Percentiles rank a stretch among this genome's conserved stretches.
Evolutionary conservation across 2,888 invertebrate species (phyloP).

Genomic region (Calliopum simillimum): DNA sequence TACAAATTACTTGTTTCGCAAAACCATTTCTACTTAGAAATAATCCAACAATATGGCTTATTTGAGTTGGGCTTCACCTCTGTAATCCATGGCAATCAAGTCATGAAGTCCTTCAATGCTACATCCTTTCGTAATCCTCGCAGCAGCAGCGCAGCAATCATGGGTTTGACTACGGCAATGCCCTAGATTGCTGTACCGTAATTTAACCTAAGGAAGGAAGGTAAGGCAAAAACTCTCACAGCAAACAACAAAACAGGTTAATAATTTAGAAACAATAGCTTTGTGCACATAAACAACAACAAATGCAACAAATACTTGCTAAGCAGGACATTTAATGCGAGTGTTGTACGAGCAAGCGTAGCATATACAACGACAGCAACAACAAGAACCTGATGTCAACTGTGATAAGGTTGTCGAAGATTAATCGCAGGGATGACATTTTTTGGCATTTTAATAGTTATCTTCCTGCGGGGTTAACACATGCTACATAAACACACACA

Average conservation of each 20-base stretch:
- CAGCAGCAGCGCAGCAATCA: background rate
- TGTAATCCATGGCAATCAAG: background rate
- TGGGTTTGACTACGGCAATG: constrained; percentile 14
- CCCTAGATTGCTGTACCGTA: constrained; percentile 9
- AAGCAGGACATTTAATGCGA: background rate
- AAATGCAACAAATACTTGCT: constrained; percentile 11
- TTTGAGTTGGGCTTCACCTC: background rate
- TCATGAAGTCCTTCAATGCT: background rate
- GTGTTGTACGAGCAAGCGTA: background rate
- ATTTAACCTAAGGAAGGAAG: background rate
- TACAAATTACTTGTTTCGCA: constrained; percentile 24
- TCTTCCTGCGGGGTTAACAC: constrained; percentile 47
- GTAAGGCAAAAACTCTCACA: background rate
- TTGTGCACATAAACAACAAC: constrained; percentile 38
- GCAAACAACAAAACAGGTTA: constrained; percentile 16
- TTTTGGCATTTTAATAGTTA: constrained; percentile 49
- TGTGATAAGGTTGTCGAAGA: constrained; percentile 47
- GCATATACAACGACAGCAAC: constrained; percentile 13
- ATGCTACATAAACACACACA: constrained; percentile 37
- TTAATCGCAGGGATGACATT: constrained; percentile 47
- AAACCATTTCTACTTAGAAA: background rate
- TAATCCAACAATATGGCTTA: background rate
- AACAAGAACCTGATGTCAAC: constrained; percentile 45
- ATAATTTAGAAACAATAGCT: constrained; percentile 33
- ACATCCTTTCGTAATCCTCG: constrained; percentile 2